Evolutionary conservation across 2,797 vertebrate species (phyloP), one percentile per base, ranked within the genome.

Genomic region (Spondyliosoma cantharus): DNA sequence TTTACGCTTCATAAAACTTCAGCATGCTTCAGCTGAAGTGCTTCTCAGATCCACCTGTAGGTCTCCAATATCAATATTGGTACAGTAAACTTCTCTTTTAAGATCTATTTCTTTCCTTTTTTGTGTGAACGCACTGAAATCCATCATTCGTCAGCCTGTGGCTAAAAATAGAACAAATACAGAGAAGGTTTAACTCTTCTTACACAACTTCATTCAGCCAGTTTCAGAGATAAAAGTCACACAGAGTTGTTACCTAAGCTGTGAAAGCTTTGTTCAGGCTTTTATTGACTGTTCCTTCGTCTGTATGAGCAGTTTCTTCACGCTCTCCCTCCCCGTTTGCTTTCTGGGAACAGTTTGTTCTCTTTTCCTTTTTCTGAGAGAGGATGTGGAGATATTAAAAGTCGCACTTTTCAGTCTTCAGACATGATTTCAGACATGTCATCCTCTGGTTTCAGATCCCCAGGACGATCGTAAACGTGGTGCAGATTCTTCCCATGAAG

Each of bases 401-500:
- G 14, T 1, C 2, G 1, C 19, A 16, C 19, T 24, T 6, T 4
- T 22, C 15, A 24, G 20, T 29, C 7, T 16, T 8, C 9, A 58
- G 19, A 24, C 8, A 11, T 19, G 12, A 43, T 19, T 29, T 15
- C 0, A 27, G 9, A 37, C 14, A 5, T 17, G 1, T 2, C 24
- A 1, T 14, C 16, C 1, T 64, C 45, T 62, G 49, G 11, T 78
- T 71, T 48, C 86, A 94, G 94, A 84, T 94, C 42, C 93, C 93
- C n/a, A 85, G 93, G 71, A 75, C 90, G 24, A 93, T 94, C 2
- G 90, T 93, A n/a, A 94, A 94, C 60, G 77, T 93, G 61, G 91
- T 93, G n/a, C 92, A 94, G 86, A 86, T 93, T 42, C 76, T 94
- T 1, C 70, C 76, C 46, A 86, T 94, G 76, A 76, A 90, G 67